Evolutionary conservation across 2,888 invertebrate species (phyloP).

Genomic region (Seira ritae): DNA sequence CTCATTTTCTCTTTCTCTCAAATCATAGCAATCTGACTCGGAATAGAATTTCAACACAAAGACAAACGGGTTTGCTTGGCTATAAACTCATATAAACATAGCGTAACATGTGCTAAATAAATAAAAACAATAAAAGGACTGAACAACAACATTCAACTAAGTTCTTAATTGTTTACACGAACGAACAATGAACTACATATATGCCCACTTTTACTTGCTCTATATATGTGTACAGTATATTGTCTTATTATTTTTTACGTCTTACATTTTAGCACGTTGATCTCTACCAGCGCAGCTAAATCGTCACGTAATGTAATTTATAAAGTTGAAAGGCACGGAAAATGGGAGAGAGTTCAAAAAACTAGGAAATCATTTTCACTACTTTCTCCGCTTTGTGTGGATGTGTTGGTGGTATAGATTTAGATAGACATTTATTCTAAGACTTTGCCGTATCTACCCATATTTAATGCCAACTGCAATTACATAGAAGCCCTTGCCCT

Average conservation of each 20-base stretch:
- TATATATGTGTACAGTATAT: not conserved
- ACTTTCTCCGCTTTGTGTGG: too few relatives aligned
- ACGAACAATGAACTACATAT: not conserved
- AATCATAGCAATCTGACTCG: not conserved
- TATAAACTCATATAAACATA: not conserved
- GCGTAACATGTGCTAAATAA: slow-evolving; percentile 1
- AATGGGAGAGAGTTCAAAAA: too few relatives aligned
- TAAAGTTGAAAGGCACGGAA: too few relatives aligned
- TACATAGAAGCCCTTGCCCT: too few relatives aligned
- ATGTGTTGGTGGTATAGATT: too few relatives aligned
- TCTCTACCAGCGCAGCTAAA: too few relatives aligned
- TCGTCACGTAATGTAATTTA: too few relatives aligned
- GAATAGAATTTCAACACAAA: not conserved
- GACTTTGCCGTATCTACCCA: too few relatives aligned
- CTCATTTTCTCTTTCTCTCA: slow-evolving; percentile 3
- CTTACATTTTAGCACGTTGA: not conserved
- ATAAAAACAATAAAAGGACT: not conserved
- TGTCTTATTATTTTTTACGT: not conserved
- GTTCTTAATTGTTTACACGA: slow-evolving; percentile 3
- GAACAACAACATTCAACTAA: not conserved
- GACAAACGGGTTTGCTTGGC: not conserved
- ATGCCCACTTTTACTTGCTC: not conserved
- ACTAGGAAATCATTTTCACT: too few relatives aligned
- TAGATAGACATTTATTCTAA: too few relatives aligned
- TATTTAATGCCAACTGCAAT: too few relatives aligned